Percentiles rank a stretch among this genome's conserved stretches.
phyloP scores from a whole-genome alignment of 2,888 invertebrate genomes.

The Mylabris sibirica region DNA sequence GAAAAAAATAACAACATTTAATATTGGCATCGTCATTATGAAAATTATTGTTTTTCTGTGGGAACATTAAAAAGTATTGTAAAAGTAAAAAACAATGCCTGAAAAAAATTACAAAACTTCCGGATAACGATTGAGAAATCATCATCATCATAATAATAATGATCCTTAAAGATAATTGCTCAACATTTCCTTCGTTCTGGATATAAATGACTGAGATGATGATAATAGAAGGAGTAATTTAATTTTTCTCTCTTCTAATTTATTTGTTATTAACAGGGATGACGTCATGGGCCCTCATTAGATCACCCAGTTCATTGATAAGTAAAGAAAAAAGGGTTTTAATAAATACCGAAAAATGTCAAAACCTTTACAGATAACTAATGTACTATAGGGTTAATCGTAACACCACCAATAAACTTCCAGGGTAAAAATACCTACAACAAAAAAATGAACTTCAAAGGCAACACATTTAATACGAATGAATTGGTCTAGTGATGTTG shows the following conservation, averaged over 20 bases:
- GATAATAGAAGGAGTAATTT: slow-evolving; percentile 8
- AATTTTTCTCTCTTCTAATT: neutral
- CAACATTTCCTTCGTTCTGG: too few species aligned
- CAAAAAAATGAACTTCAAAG: slow-evolving; percentile 31
- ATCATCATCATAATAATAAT: too few species aligned
- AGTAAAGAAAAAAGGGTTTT: neutral
- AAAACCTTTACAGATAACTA: neutral
- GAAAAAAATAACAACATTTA: neutral
- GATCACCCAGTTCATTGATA: slow-evolving; percentile 28
- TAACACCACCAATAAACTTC: neutral
- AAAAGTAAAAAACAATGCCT: too few species aligned
- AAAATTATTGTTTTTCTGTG: neutral
- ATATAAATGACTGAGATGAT: neutral
- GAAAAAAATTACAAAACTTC: too few species aligned
- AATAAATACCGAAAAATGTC: neutral
- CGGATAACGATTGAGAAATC: too few species aligned
- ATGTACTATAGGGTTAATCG: too few species aligned
- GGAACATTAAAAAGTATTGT: too few species aligned
- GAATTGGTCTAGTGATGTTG: slow-evolving; percentile 24
- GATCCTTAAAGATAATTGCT: too few species aligned
- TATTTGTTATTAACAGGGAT: neutral
- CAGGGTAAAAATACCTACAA: neutral
- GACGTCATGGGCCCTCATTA: slow-evolving; percentile 18
- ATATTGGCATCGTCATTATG: neutral
- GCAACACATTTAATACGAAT: slow-evolving; percentile 26